Conservation (phyloP, 2,113 vertebrate genomes). For the Mungos mungo region DNA sequence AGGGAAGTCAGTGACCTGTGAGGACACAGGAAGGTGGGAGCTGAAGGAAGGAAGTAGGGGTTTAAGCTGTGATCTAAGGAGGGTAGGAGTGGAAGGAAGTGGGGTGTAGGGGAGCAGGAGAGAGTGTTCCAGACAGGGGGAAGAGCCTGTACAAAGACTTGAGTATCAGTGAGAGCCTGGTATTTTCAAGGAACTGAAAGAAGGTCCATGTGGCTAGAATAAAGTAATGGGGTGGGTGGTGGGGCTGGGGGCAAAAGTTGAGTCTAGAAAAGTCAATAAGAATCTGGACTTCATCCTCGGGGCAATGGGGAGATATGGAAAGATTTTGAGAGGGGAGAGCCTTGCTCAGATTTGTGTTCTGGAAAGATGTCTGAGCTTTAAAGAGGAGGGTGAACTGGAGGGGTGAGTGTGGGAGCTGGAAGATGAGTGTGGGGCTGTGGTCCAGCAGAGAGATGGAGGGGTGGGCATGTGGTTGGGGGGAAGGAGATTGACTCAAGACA, state of each 20-base stretch:
- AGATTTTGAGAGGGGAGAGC: background rate
- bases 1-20: background rate
- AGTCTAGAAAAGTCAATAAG: background rate
- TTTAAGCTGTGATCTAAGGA: background rate
- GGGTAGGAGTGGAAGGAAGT: background rate
- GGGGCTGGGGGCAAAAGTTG: background rate
- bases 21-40: background rate
- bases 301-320: accelerated
- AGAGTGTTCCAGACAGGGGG: background rate
- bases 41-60: background rate
- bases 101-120: background rate
- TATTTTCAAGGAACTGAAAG: conserved; percentile 30
- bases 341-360: background rate
- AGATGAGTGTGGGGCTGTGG: background rate
- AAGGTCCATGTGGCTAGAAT: background rate
- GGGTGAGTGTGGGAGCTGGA: background rate
- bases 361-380: background rate
- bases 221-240: background rate
- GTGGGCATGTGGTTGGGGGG: background rate
- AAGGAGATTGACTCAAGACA: background rate
- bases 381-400: background rate
- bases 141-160: background rate
- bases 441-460: background rate
- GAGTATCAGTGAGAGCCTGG: background rate
- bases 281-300: background rate